These are phyloP conservation scores for Copidosoma floridanum DNA, from an alignment of 1,140 invertebrate genomes.

Conservation along the genomic window DNA sequence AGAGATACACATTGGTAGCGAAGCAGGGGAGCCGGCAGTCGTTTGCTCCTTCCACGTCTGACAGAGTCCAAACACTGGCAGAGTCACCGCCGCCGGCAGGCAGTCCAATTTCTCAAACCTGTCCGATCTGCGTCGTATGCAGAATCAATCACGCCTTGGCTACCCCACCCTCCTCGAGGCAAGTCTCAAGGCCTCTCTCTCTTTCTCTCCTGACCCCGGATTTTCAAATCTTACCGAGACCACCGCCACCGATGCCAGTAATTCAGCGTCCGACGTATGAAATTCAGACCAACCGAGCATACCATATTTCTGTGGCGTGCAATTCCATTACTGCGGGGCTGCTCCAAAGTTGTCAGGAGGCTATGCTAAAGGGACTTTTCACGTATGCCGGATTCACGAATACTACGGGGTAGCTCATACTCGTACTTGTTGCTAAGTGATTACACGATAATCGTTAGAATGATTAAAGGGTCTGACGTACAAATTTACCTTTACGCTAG, in stretches of 20 bases:
- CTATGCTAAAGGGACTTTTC: too few species aligned
- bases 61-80: neutral
- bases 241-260: constrained; percentile 37
- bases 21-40: neutral
- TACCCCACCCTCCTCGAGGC: constrained; percentile 9
- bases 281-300: constrained; percentile 31
- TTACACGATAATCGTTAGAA: too few species aligned
- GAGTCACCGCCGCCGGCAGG: constrained; percentile 41
- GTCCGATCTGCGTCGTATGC: constrained; percentile 59
- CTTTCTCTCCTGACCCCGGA: constrained; percentile 40
- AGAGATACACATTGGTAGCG: too few species aligned
- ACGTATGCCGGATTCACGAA: too few species aligned
- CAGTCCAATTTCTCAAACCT: constrained; percentile 59
- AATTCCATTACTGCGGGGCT: constrained; percentile 22
- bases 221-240: constrained; percentile 46
- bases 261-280: constrained; percentile 36
- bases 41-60: neutral
- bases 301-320: constrained; percentile 25
- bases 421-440: too few species aligned
- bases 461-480: too few species aligned
- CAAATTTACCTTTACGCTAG: too few species aligned
- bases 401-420: too few species aligned
- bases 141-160: constrained; percentile 55
- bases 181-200: too few species aligned
- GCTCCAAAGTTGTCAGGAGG: too few species aligned